phyloP scores from a whole-genome alignment of 1,140 invertebrate genomes.

The Papilio aristodemus region DNA sequence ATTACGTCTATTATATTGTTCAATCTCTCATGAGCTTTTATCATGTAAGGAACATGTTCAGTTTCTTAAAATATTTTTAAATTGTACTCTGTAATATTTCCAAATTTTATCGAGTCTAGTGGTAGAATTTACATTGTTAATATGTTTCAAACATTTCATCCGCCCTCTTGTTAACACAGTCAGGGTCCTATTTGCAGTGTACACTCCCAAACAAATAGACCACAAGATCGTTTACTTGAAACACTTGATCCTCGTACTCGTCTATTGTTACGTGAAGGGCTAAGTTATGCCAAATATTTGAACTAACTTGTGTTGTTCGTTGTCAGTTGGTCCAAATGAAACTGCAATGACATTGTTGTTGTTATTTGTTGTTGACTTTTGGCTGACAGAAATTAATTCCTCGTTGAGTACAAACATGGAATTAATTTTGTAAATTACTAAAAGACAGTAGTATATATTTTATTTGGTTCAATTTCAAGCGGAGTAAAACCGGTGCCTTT shows the following conservation, averaged over 20 bases:
- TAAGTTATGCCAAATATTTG: constrained; percentile 23
- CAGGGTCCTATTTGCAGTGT: constrained; percentile 11
- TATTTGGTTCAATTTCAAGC: too few relatives aligned
- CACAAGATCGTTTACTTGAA: constrained; percentile 16
- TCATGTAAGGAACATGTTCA: too few relatives aligned
- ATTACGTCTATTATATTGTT: too few relatives aligned
- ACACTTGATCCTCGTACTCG: not conserved
- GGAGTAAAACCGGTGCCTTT: too few relatives aligned
- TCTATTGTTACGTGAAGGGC: constrained; percentile 18
- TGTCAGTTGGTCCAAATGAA: constrained; percentile 11
- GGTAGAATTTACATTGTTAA: not conserved
- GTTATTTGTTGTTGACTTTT: not conserved
- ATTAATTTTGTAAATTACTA: too few relatives aligned
- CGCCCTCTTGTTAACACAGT: not conserved
- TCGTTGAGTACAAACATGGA: too few relatives aligned
- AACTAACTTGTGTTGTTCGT: constrained; percentile 5
- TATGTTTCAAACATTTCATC: constrained; percentile 10
- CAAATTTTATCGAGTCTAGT: not conserved
- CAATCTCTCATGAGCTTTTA: too few relatives aligned
- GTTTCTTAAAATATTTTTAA: not conserved
- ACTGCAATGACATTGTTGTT: constrained; percentile 14
- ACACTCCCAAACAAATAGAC: constrained; percentile 23
- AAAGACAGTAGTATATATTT: too few relatives aligned
- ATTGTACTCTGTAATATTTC: not conserved
- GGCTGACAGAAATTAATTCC: constrained; percentile 1